These are phyloP conservation scores for Cryptotis parvus DNA, from an alignment of 2,113 vertebrate species.

Conservation along the genomic window DNA sequence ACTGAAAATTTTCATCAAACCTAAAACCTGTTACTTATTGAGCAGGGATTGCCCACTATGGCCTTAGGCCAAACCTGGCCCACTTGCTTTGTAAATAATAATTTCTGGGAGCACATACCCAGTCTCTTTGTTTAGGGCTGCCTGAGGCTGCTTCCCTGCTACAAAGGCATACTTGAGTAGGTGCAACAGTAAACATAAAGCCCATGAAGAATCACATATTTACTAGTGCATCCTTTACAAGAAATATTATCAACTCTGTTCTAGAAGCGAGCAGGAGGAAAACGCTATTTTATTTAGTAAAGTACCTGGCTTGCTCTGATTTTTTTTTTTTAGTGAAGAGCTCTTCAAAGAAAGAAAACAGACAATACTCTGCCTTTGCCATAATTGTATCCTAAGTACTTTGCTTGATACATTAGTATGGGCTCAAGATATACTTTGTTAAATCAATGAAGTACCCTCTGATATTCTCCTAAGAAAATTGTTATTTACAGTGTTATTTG, in stretches of 20 bases:
- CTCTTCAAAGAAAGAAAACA: neutral
- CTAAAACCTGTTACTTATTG: neutral
- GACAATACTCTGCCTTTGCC: neutral
- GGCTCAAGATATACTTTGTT: neutral
- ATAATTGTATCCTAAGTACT: neutral
- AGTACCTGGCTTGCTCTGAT: conserved; percentile 1
- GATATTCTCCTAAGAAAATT: neutral
- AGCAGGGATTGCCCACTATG: neutral
- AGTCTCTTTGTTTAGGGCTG: neutral
- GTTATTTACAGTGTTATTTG: neutral
- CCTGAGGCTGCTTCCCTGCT: neutral
- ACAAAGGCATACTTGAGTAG: neutral
- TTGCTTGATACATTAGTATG: neutral
- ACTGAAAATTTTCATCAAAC: neutral
- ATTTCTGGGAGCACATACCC: neutral
- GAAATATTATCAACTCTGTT: neutral
- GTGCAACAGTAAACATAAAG: neutral
- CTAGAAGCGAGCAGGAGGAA: neutral
- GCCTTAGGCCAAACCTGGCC: neutral
- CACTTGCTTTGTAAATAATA: neutral
- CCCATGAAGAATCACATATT: neutral
- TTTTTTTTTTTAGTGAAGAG: neutral
- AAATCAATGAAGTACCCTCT: neutral
- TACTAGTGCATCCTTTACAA: neutral
- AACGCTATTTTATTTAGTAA: conserved; percentile 29